Percentiles rank a stretch among this genome's conserved stretches.
Conservation (phyloP, 2,888 invertebrate species). For the Mythimna vitellina region DNA sequence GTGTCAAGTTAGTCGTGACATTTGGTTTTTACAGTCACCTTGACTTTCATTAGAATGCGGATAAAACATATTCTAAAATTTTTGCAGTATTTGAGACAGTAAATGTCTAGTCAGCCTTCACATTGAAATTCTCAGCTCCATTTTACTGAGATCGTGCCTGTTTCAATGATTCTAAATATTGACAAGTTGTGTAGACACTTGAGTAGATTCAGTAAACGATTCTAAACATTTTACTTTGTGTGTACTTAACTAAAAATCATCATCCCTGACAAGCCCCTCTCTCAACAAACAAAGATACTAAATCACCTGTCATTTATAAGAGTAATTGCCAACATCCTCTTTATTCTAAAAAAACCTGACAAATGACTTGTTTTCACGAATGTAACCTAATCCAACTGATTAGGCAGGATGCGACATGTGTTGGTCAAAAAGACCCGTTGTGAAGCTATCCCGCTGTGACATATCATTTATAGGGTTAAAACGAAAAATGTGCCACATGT, state of each 20-base stretch:
- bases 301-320: constrained; percentile 45
- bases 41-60: no score
- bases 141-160: no score
- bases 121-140: no score
- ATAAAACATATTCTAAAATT: no score
- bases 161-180: no score
- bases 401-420: constrained; percentile 62
- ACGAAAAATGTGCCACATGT: constrained; percentile 52
- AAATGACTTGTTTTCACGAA: constrained; percentile 41
- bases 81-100: no score
- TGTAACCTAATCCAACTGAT: constrained; percentile 64
- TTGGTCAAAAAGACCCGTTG: constrained; percentile 46
- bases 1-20: no score
- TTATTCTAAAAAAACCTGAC: constrained; percentile 38
- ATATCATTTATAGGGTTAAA: constrained; percentile 56
- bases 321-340: constrained; percentile 34
- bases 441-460: constrained; percentile 47
- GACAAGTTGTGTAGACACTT: no score
- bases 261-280: not conserved
- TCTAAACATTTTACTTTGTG: no score
- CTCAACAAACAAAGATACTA: constrained; percentile 6
- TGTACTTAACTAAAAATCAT: not conserved
- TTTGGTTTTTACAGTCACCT: no score
- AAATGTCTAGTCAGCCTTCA: no score
- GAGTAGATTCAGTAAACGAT: no score